Conservation (phyloP, 2,113 vertebrate species). For the Phylloscopus trochilus region DNA sequence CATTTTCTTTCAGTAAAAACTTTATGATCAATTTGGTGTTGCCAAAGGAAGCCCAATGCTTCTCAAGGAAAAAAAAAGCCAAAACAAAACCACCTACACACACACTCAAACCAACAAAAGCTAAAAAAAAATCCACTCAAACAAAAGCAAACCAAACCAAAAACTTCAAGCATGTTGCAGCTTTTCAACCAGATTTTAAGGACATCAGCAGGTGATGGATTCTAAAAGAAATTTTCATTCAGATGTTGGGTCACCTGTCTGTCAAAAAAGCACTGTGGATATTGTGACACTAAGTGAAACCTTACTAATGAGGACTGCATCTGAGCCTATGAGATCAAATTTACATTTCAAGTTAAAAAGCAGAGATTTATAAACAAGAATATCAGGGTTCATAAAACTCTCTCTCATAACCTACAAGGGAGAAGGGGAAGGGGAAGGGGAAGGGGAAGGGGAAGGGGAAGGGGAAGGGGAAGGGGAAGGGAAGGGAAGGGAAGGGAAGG, state of each 20-base stretch:
- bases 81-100: neutral
- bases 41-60: neutral
- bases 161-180: neutral
- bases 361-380: neutral
- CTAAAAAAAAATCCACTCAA: neutral
- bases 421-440: too few relatives aligned
- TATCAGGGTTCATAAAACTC: neutral
- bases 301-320: neutral
- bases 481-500: too few relatives aligned
- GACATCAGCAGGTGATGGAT: neutral
- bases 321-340: neutral
- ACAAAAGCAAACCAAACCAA: fast-evolving
- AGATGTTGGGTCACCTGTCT: neutral
- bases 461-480: too few relatives aligned
- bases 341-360: neutral
- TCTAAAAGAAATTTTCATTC: neutral
- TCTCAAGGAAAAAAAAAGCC: neutral
- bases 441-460: too few relatives aligned
- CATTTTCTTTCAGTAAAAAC: neutral
- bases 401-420: too few relatives aligned
- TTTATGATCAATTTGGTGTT: neutral
- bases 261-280: neutral
- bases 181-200: neutral
- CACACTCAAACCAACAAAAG: neutral
- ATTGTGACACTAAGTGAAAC: neutral